Evolutionary conservation across 35 echinoderm and acorn worm genomes (phyloP).

Genomic region (Apostichopus californicus): DNA sequence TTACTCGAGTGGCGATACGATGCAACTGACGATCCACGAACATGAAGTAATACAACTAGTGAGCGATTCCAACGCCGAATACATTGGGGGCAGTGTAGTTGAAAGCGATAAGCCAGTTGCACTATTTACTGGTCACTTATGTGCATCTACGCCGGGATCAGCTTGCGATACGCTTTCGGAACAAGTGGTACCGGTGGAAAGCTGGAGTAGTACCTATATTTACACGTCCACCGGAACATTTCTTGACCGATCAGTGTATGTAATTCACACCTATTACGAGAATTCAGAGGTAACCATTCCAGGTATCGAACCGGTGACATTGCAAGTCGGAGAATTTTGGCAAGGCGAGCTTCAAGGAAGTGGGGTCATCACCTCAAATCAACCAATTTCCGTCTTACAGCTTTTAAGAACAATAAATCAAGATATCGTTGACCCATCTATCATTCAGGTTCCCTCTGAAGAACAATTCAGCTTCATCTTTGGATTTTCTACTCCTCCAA

Average conservation of each 20-base stretch:
- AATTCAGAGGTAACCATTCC: slow-evolving; percentile 57
- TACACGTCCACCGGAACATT: slow-evolving; percentile 39
- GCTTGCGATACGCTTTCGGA: slow-evolving; percentile 57
- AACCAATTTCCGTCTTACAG: slow-evolving; percentile 58
- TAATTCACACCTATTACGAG: slow-evolving; percentile 52
- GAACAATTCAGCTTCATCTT: slow-evolving; percentile 65
- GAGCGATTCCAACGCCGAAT: neutral
- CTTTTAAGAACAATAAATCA: slow-evolving; percentile 43
- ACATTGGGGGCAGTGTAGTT: neutral
- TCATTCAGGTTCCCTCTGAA: slow-evolving; percentile 69
- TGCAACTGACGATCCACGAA: slow-evolving; percentile 15
- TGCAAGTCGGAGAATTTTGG: slow-evolving; percentile 56
- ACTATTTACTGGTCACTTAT: slow-evolving; percentile 57
- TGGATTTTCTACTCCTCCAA: slow-evolving; percentile 73
- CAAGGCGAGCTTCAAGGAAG: slow-evolving; percentile 54
- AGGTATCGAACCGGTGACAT: neutral
- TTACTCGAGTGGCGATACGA: slow-evolving; percentile 38
- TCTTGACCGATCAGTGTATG: slow-evolving; percentile 35
- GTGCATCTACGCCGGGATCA: slow-evolving; percentile 28
- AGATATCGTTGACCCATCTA: slow-evolving; percentile 57
- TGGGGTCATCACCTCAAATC: slow-evolving; percentile 51
- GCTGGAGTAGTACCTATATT: slow-evolving; percentile 66
- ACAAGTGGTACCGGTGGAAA: slow-evolving; percentile 67
- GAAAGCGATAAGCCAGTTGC: slow-evolving; percentile 58
- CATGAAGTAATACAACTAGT: too few species aligned